Percentiles rank a stretch among this genome's conserved stretches.
phyloP scores from a whole-genome alignment of 2,113 vertebrate species.

The Chelonoidis abingdonii region DNA sequence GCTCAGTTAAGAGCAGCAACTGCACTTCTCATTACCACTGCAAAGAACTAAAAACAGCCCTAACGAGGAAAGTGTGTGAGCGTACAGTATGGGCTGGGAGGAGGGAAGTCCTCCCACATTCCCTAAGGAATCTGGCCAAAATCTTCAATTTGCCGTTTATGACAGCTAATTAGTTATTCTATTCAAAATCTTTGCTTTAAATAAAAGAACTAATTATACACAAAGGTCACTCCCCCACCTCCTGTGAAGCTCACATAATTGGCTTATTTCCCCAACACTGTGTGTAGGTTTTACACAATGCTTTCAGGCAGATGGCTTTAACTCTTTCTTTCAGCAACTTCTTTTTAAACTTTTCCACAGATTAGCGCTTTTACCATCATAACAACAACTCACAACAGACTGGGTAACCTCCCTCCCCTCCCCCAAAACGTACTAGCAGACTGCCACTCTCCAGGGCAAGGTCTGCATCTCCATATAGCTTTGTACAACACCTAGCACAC shows the following conservation, averaged over 20 bases:
- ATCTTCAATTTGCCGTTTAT: slow-evolving; percentile 94
- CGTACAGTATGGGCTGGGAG: slow-evolving; percentile 56
- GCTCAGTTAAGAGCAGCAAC: slow-evolving; percentile 82
- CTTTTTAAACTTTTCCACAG: background rate
- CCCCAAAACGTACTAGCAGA: background rate
- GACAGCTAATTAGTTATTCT: slow-evolving; percentile 95
- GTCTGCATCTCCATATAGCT: background rate
- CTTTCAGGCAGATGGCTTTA: slow-evolving; percentile 82
- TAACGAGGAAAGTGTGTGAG: slow-evolving; percentile 86
- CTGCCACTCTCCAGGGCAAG: background rate
- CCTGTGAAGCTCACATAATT: slow-evolving; percentile 87
- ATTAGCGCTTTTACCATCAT: background rate
- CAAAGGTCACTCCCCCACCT: slow-evolving; percentile 90
- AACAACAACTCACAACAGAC: background rate
- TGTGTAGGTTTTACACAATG: slow-evolving; percentile 83
- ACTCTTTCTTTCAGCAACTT: slow-evolving; percentile 73
- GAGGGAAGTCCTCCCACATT: slow-evolving; percentile 80
- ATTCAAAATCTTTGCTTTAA: slow-evolving; percentile 94
- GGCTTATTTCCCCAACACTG: slow-evolving; percentile 85
- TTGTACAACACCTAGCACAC: background rate
- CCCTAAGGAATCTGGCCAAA: slow-evolving; percentile 85
- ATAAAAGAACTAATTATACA: slow-evolving; percentile 94
- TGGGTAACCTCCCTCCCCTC: background rate
- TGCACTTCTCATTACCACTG: slow-evolving; percentile 84
- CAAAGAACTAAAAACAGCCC: slow-evolving; percentile 85